Base-by-base conservation (phyloP, 2,113 vertebrate genomes). In the Cervus canadensis region DNA sequence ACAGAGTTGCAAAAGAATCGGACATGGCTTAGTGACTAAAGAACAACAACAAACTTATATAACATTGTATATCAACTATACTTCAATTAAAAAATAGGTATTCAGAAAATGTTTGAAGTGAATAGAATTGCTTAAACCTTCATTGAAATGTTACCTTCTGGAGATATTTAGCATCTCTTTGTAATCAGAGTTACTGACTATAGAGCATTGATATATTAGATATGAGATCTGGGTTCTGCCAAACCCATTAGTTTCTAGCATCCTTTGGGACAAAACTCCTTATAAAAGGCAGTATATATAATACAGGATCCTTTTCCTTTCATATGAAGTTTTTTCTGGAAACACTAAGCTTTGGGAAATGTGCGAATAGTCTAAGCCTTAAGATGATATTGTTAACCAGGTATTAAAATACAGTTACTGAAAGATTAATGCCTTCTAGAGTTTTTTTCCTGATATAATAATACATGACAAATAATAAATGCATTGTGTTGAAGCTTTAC, bases 391-490 rank as follows among this genome's bases (percentile, higher is more conserved):
- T 92, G 43, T 94, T 78, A 82, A 91, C 84, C 96, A 86, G 59
- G 11, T 86, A 56, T 60, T 33, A 81, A 71, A 76, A 67, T 88
- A 5, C 30, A 95, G 50, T 89, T 78, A 28, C 81, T 85, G 30
- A 95, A 86, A 91, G 57, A 64, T 64, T 82, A 91, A 43, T 71
- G 30, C 59, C 74, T n/a, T 92, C 59, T 94, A 54, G 25, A 91
- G 45, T 91, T 97, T 97, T 94, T 76, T 95, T 98, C 54, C 54
- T 82, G 25, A n/a, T 93, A 64, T 19, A 54, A 23, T 85, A 95
- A 62, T 90, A 26, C 81, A 71, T 76, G 71, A 84, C 67, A 96
- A 89, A 48, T 86, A 85, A 87, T 94, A 94, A 85, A 52, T 94
- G 5, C 2, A 64, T 92, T 95, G 14, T 60, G 71, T 33, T 87